These are phyloP conservation scores for Semicossyphus pulcher DNA, from an alignment of 2,113 vertebrate species.

Conservation along the genomic window DNA sequence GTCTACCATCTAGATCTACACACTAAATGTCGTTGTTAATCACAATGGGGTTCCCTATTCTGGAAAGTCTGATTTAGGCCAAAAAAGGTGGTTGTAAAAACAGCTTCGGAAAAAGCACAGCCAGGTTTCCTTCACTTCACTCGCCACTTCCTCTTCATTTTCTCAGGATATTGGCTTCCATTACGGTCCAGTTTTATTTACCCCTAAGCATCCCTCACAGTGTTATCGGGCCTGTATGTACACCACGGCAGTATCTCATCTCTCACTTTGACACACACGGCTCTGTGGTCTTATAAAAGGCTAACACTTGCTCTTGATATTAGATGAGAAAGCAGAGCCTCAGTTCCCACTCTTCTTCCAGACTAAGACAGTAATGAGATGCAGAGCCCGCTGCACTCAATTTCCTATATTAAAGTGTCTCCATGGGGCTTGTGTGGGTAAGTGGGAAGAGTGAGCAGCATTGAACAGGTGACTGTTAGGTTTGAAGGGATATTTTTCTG, in stretches of 20 bases:
- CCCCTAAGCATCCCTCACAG: slow-evolving; percentile 12
- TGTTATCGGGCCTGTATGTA: background rate
- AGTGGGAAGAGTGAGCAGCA: slow-evolving; percentile 3
- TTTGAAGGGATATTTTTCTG: background rate
- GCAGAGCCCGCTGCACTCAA: slow-evolving; percentile 21
- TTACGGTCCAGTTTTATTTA: slow-evolving; percentile 23
- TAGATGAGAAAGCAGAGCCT: background rate
- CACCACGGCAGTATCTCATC: background rate
- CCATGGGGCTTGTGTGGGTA: slow-evolving; percentile 23
- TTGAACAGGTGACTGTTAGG: background rate
- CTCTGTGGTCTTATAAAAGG: slow-evolving; percentile 12
- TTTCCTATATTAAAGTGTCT: slow-evolving; percentile 53
- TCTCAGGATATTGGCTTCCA: slow-evolving; percentile 4
- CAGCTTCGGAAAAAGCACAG: background rate
- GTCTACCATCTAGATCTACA: background rate
- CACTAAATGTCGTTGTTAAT: background rate
- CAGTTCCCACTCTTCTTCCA: slow-evolving; percentile 5
- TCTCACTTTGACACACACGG: background rate
- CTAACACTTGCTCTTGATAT: slow-evolving; percentile 17
- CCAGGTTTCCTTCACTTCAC: background rate
- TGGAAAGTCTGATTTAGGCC: background rate
- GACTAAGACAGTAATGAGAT: slow-evolving; percentile 51
- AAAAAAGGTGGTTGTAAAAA: background rate
- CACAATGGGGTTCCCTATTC: background rate
- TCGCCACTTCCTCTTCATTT: slow-evolving; percentile 6